Evolutionary conservation across 2,113 vertebrate species (phyloP).

Genomic region (Proteles cristata): DNA sequence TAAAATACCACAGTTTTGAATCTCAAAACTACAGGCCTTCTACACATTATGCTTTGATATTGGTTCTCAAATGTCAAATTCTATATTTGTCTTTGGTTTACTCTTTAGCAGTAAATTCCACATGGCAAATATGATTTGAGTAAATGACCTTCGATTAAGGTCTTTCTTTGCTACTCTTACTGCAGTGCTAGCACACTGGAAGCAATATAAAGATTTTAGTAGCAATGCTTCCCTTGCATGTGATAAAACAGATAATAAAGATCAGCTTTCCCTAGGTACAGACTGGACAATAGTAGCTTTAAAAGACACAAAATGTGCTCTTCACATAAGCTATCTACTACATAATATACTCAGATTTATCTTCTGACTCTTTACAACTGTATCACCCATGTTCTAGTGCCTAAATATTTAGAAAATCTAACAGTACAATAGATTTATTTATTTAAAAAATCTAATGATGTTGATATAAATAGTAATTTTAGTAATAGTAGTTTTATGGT

Average conservation of each 20-base stretch:
- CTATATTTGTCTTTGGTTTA: constrained; percentile 62
- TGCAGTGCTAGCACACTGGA: background rate
- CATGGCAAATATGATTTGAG: constrained; percentile 62
- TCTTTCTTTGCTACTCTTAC: constrained; percentile 14
- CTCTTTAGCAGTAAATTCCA: constrained; percentile 37
- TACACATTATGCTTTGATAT: background rate
- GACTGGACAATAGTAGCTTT: constrained; percentile 27
- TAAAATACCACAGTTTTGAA: background rate
- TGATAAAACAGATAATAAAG: constrained; percentile 68
- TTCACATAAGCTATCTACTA: constrained; percentile 39
- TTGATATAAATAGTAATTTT: background rate
- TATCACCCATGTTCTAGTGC: background rate
- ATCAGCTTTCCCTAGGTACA: constrained; percentile 7
- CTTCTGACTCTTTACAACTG: background rate
- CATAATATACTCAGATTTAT: background rate
- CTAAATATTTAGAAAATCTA: constrained; percentile 18
- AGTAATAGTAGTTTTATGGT: background rate
- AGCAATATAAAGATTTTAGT: constrained; percentile 55
- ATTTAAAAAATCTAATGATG: background rate
- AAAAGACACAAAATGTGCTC: constrained; percentile 50
- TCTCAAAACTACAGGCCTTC: background rate
- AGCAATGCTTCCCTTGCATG: constrained; percentile 49
- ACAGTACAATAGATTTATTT: background rate
- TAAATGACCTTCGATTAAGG: constrained; percentile 64
- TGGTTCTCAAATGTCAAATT: constrained; percentile 62